Evolutionary conservation across 2,113 vertebrate genomes (phyloP), one percentile per base, ranked within the genome.

Genomic region (Ciconia stormi): DNA sequence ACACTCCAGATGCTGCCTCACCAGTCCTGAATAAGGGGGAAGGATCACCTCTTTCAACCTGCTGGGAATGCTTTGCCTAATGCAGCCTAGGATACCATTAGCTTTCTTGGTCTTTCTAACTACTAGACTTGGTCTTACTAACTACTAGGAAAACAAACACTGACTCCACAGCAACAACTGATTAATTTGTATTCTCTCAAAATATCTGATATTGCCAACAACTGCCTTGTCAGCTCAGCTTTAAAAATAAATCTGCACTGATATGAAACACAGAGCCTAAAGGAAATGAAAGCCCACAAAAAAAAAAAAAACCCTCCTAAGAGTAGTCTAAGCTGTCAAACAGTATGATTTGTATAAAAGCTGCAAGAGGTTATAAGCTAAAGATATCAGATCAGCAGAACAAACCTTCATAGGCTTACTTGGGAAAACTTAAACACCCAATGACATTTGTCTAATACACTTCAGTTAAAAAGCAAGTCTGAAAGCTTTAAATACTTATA

Each of bases 281-380:
- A 78, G 58, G 34, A 71, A 49, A 72, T 21, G 22, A 69, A 66
- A 67, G 7, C n/a, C 5, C 58, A 29, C 13, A 4, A 59, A 42
- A 71, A 66, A 17, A n/a, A n/a, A n/a, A 6, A 18, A 17, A 1
- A 0, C 1, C 10, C 27, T 42, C 26, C 13, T 50, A 47, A 36
- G 16, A 52, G 16, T 29, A 59, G 61, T 30, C 30, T 71, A 72
- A 65, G 23, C 20, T 90, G 56, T 86, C 38, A 77, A 34, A 16
- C 21, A 58, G 23, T 47, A 72, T 78, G 32, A 78, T 58, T 47
- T 89, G 36, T 32, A 42, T 42, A 76, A 85, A 40, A n/a, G 30
- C 34, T 56, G 27, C 34, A 52, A 76, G 56, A 58, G 11, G 19
- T 44, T 70, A 50, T 81, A 52, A 56, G 10, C 16, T 69, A 46